Conservation (phyloP, 2,888 invertebrate species). For the Ectemnius continuus region DNA sequence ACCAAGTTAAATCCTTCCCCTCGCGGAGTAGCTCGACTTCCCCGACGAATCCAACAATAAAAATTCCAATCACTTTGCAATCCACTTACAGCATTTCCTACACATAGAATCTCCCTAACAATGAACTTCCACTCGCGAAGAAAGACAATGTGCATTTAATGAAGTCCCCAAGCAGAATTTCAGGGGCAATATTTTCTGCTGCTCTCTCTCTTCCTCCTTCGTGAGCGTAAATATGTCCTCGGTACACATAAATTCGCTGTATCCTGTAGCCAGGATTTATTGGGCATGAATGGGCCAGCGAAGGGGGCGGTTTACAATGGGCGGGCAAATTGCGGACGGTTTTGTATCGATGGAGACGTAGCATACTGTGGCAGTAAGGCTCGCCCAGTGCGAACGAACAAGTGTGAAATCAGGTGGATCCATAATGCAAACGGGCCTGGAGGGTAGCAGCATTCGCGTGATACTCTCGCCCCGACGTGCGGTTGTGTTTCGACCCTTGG, state of each 20-base stretch:
- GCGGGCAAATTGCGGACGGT: slow-evolving; percentile 69
- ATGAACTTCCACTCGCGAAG: too few species aligned
- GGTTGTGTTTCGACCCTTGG: slow-evolving; percentile 22
- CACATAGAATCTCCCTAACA: too few species aligned
- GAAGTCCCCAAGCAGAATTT: too few species aligned
- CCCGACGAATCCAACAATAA: too few species aligned
- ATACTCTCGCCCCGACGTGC: slow-evolving; percentile 40
- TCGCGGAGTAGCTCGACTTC: background rate
- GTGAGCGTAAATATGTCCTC: slow-evolving; percentile 26
- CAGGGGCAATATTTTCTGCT: background rate
- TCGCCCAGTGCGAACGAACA: slow-evolving; percentile 69
- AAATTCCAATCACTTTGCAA: too few species aligned
- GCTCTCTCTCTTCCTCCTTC: background rate
- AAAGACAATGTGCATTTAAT: too few species aligned
- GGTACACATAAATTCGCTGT: slow-evolving; percentile 62
- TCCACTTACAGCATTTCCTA: too few species aligned
- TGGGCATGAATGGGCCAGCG: slow-evolving; percentile 60
- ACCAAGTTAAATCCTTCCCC: slow-evolving; percentile 31
- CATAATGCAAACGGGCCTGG: slow-evolving; percentile 69
- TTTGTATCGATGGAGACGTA: slow-evolving; percentile 70
- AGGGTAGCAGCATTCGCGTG: slow-evolving; percentile 11
- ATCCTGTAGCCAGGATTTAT: slow-evolving; percentile 63
- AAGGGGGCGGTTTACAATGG: slow-evolving; percentile 68
- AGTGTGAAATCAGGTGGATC: slow-evolving; percentile 77
- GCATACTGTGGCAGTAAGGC: slow-evolving; percentile 31